Percentiles rank a stretch among this genome's conserved stretches.
Conservation (phyloP, 2,113 vertebrate genomes). For the Corynorhinus townsendii region DNA sequence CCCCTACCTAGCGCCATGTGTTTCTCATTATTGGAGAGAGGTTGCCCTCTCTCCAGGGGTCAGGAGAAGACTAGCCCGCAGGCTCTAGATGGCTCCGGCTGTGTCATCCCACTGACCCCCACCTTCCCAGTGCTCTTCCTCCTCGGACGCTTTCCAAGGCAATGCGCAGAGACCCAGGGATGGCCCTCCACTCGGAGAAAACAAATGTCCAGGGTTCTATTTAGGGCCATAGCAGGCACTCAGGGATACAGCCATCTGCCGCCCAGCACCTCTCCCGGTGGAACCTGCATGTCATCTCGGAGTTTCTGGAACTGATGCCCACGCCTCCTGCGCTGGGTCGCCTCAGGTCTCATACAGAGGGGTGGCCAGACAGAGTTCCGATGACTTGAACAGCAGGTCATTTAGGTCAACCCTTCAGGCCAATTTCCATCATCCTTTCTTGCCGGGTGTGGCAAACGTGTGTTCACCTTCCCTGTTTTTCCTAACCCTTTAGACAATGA, state of each 20-base stretch:
- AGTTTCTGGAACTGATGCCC: not conserved
- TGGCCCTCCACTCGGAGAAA: not conserved
- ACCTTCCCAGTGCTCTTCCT: not conserved
- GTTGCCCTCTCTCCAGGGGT: not conserved
- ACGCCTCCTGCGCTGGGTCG: too few species aligned
- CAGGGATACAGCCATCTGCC: not conserved
- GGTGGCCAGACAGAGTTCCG: not conserved
- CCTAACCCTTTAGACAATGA: not conserved
- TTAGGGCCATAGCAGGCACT: not conserved
- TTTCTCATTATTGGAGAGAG: not conserved
- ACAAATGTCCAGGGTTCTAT: not conserved
- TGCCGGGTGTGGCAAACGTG: not conserved
- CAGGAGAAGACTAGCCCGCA: not conserved
- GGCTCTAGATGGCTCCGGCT: not conserved
- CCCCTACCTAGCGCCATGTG: not conserved
- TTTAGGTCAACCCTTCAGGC: not conserved
- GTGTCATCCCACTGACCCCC: not conserved
- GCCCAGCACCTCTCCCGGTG: not conserved
- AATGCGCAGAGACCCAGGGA: not conserved
- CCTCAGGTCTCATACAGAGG: not conserved
- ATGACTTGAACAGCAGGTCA: not conserved
- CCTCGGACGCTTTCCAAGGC: not conserved
- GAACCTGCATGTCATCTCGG: not conserved
- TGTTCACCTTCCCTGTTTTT: not conserved
- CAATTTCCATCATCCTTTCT: not conserved